Conservation (phyloP, 2,113 vertebrate genomes). For the Mesocricetus auratus region DNA sequence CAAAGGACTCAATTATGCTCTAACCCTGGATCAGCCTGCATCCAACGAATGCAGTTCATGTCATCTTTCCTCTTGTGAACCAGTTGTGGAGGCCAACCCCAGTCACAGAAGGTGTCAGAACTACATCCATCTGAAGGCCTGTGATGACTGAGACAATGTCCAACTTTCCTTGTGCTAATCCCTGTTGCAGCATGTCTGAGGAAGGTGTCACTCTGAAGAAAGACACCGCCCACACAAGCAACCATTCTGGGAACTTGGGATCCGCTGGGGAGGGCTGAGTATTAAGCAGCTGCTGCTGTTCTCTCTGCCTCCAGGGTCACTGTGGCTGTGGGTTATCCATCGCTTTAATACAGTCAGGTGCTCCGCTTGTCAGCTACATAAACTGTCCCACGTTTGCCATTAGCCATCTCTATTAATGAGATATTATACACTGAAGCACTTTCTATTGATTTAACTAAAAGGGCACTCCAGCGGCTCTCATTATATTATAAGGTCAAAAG, state of each 20-base stretch:
- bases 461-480: conserved; percentile 38
- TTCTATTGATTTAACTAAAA: conserved; percentile 71
- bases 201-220: background rate
- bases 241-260: background rate
- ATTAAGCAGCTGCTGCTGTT: background rate
- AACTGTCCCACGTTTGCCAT: conserved; percentile 59
- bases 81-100: background rate
- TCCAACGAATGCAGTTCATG: background rate
- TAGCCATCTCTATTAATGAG: conserved; percentile 65
- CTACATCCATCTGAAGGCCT: fast-evolving
- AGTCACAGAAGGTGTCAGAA: background rate
- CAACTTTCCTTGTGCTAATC: background rate
- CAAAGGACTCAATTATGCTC: background rate
- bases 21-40: background rate
- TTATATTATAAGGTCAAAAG: conserved; percentile 62
- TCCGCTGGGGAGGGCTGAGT: fast-evolving
- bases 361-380: conserved; percentile 38
- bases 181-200: fast-evolving
- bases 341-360: background rate
- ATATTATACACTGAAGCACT: conserved; percentile 62
- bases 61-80: too few species aligned
- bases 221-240: background rate
- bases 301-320: background rate
- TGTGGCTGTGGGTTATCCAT: background rate
- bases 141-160: background rate